These are phyloP conservation scores for Brachyrhaphis roseni DNA, from an alignment of 2,797 vertebrate genomes.

Conservation along the genomic window DNA sequence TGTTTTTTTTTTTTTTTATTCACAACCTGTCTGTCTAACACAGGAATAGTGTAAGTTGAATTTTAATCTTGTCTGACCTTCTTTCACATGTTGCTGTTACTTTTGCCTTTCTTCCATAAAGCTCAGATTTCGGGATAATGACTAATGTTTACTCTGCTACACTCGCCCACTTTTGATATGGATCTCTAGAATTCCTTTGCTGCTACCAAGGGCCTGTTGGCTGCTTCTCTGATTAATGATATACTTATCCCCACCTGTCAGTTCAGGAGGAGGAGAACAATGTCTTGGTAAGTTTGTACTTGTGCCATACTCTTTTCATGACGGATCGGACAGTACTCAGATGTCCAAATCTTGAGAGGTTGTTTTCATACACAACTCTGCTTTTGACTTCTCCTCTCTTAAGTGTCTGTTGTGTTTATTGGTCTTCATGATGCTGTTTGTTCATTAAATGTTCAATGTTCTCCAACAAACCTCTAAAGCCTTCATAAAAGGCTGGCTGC, in stretches of 20 bases:
- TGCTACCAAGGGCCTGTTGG: not conserved
- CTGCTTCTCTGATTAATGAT: not conserved
- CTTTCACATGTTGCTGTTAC: not conserved
- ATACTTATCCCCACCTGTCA: not conserved
- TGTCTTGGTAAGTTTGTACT: not conserved
- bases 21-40: not conserved
- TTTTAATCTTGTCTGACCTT: not conserved
- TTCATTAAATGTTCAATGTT: not conserved
- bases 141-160: not conserved
- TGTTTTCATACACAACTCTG: not conserved
- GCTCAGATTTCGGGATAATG: not conserved
- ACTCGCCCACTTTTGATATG: not conserved
- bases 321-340: not conserved
- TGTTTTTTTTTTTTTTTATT: not conserved
- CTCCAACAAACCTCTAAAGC: not conserved
- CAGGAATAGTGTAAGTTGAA: not conserved
- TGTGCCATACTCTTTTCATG: not conserved
- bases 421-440: not conserved
- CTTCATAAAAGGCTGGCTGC: not conserved
- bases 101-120: not conserved
- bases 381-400: not conserved
- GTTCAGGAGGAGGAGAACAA: not conserved
- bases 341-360: not conserved
- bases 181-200: not conserved
- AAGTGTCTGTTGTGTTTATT: not conserved